Evolutionary conservation across 2,888 invertebrate genomes (phyloP), one percentile per base, ranked within the genome.

Genomic region (Andrena praecox): DNA sequence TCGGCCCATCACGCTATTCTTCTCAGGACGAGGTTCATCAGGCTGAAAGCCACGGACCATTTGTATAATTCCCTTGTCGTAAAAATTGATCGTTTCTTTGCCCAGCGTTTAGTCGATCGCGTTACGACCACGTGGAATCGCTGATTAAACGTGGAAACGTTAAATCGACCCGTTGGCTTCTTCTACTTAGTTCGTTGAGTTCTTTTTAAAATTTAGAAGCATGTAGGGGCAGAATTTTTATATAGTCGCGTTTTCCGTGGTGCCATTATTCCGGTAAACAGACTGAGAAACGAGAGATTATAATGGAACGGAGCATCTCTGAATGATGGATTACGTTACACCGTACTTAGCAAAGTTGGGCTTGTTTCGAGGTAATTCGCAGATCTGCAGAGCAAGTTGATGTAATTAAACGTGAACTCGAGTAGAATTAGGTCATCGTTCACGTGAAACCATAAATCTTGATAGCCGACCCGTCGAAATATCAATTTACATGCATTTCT

Each of bases 281-380:
- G 54, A n/a, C 29, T 48, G 63, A 31, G 52, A n/a, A 59, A 16
- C 42, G 4, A 42, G 12, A 12, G 4, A 33, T 20, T 52, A 68
- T 52, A 73, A 74, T 64, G 16, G 16, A 8, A 2, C 59, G 52
- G 64, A 42, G 63, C 35, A 62, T 70, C n/a, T 56, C 20, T 2
- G 33, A 29, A 52, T 81, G 85, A 85, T 81, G 78, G 85, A 85
- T 85, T 66, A 33, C 16, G 8, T 66, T 75, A 63, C 67, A 42
- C 67, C 50, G 48, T 78, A 70, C 64, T 70, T 69, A 66, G 60
- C 35, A 27, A 24, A 77, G 27, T 71, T 54, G 6, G 52, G 54
- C 64, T 73, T 76, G 52, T 66, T 48, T 42, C 24, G 59, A 33
- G 31, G 66, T 79, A 60, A 71, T 64, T 71, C 20, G 5, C 31